phyloP scores from a whole-genome alignment of 1,140 invertebrate species.

The Pygmarrhopalites habei region DNA sequence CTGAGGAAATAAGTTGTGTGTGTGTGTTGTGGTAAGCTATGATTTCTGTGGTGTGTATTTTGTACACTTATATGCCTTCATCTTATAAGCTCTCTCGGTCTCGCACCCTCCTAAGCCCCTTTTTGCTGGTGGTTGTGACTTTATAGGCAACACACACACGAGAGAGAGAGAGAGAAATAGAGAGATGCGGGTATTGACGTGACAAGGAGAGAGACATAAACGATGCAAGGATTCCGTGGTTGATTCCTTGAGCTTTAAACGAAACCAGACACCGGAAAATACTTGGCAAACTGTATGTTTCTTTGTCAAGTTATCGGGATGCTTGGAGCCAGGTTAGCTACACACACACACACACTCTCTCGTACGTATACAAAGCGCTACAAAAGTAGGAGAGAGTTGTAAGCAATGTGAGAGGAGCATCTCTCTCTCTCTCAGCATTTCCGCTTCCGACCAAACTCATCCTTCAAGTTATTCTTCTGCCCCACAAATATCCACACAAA shows the following conservation, averaged over 20 bases:
- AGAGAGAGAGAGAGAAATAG: background rate
- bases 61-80: no score
- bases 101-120: no score
- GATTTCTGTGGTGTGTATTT: no score
- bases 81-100: no score
- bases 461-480: background rate
- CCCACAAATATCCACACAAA: background rate
- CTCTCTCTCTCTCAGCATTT: constrained; percentile 24
- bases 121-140: no score
- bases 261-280: constrained; percentile 40
- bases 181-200: no score
- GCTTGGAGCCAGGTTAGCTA: background rate
- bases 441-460: constrained; percentile 30
- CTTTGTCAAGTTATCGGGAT: constrained; percentile 2
- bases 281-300: constrained; percentile 15
- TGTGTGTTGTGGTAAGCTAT: constrained; percentile 4
- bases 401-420: constrained; percentile 28
- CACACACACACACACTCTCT: no score
- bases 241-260: constrained; percentile 23
- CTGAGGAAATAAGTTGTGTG: background rate
- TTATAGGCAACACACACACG: background rate
- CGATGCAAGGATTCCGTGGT: constrained; percentile 4
- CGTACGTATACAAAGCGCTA: no score
- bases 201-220: background rate
- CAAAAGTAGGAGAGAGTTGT: constrained; percentile 4